A percentile compares a stretch with the other conserved stretches of the same genome.
phyloP scores from a whole-genome alignment of 2,113 vertebrate species.

The Conger conger region DNA sequence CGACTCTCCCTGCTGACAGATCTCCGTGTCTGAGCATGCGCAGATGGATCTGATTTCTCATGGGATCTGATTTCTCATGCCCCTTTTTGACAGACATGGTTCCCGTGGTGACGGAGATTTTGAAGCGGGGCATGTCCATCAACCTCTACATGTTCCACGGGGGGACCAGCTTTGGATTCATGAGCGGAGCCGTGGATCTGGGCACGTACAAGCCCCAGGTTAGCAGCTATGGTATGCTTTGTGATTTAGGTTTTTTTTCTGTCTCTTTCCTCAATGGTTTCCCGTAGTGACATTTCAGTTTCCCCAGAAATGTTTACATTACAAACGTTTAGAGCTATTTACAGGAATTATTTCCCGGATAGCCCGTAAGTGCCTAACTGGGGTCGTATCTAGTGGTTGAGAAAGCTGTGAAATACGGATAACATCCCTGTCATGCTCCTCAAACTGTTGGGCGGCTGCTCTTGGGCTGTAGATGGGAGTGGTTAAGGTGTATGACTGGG shows the following conservation, averaged over 20 bases:
- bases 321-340: too few relatives aligned
- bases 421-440: too few relatives aligned
- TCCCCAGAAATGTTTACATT: too few relatives aligned
- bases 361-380: too few relatives aligned
- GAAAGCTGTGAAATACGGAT: too few relatives aligned
- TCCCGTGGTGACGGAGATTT: slow-evolving; percentile 73
- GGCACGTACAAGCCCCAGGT: slow-evolving; percentile 81
- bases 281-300: neutral
- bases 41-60: neutral
- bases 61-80: neutral
- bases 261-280: slow-evolving; percentile 1
- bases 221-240: slow-evolving; percentile 82
- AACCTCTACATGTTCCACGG: slow-evolving; percentile 96
- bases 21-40: neutral
- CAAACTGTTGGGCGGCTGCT: too few relatives aligned
- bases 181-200: slow-evolving; percentile 80
- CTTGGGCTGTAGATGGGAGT: too few relatives aligned
- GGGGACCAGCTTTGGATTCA: slow-evolving; percentile 92
- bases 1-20: neutral
- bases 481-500: too few relatives aligned
- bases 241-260: slow-evolving; percentile 10
- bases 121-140: slow-evolving; percentile 79
- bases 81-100: slow-evolving; percentile 74
- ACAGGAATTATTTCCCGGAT: too few relatives aligned
- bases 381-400: too few relatives aligned